Evolutionary conservation across 2,888 invertebrate species (phyloP), one percentile per base, ranked within the genome.

Genomic region (Lochmaea crataegi): DNA sequence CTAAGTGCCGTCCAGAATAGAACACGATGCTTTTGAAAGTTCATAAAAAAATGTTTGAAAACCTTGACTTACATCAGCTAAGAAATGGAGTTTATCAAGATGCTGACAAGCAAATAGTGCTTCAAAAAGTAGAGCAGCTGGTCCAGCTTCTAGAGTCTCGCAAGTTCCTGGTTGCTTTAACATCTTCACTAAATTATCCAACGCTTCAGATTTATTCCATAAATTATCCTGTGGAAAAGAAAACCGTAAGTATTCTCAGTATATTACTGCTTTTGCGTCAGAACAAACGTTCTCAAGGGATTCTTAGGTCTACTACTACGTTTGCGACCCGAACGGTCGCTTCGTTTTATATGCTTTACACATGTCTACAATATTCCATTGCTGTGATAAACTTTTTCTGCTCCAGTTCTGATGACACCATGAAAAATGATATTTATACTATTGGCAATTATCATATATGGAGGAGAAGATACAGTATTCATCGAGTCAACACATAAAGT

Each of bases 51-150:
- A 42, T 42, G 0, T 2, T 22, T 57, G n/a, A 4, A 26, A 11
- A 3, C 7, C 51, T 26, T 57, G 68, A 76, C 78, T 76, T 75
- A 82, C 82, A 65, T 81, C 80, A n/a, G 81, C 80, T 58, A 80
- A 66, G 32, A 61, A 76, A 67, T 80, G 82, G 9, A 80, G 61
- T 58, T 80, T 73, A 70, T 81, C 82, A 18, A 77, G 67, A 61
- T 80, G 77, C 65, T 80, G 77, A 56, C 79, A 80, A 11, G 80
- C 80, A 65, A 82, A 81, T 14, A 82, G 68, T 4, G 81, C 80
- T 63, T 82, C 82, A 45, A 82, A 79, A n/a, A 82, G 74, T 53
- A 82, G 58, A 45, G 80, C 76, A 22, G 82, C 80, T 26, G 80
- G 79, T 51, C 77, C 81, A 48, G 81, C 68, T 77, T 82, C 82